Evolutionary conservation across 2,113 vertebrate genomes (phyloP).

Genomic region (Nematolebias whitei): DNA sequence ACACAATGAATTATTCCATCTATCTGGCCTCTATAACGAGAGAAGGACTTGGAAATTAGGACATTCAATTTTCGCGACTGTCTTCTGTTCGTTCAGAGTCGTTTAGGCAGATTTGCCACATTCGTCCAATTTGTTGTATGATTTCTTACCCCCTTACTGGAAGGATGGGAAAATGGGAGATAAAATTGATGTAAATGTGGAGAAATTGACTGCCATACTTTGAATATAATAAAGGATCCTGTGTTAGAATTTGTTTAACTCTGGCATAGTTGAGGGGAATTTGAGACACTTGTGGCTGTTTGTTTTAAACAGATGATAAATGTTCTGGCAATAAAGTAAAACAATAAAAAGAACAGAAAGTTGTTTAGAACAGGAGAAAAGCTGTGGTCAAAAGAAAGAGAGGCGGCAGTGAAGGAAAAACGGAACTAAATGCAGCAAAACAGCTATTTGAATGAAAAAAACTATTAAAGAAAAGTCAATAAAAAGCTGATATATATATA

Average conservation of each 20-base stretch:
- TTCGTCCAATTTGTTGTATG: constrained; percentile 62
- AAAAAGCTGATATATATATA: too few species aligned
- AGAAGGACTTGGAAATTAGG: constrained; percentile 60
- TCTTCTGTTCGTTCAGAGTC: constrained; percentile 66
- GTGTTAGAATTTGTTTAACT: constrained; percentile 41
- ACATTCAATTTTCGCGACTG: constrained; percentile 49
- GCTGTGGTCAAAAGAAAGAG: constrained; percentile 16
- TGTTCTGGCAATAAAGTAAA: constrained; percentile 36
- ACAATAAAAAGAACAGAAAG: constrained; percentile 29
- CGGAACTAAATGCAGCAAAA: not conserved
- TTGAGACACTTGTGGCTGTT: constrained; percentile 15
- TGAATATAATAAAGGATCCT: constrained; percentile 41
- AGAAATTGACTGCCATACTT: constrained; percentile 42
- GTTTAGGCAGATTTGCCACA: constrained; percentile 54
- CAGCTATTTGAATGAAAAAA: not conserved
- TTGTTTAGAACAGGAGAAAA: constrained; percentile 17
- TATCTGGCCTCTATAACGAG: constrained; percentile 64
- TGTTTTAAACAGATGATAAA: constrained; percentile 47
- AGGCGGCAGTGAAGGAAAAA: not conserved
- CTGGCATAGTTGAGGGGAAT: constrained; percentile 11
- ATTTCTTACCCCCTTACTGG: constrained; percentile 48
- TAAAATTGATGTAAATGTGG: constrained; percentile 21
- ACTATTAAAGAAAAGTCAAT: too few species aligned
- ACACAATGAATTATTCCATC: constrained; percentile 71
- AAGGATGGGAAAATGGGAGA: constrained; percentile 2